Evolutionary conservation across 2,113 vertebrate species (phyloP).

Genomic region (Parus major): DNA sequence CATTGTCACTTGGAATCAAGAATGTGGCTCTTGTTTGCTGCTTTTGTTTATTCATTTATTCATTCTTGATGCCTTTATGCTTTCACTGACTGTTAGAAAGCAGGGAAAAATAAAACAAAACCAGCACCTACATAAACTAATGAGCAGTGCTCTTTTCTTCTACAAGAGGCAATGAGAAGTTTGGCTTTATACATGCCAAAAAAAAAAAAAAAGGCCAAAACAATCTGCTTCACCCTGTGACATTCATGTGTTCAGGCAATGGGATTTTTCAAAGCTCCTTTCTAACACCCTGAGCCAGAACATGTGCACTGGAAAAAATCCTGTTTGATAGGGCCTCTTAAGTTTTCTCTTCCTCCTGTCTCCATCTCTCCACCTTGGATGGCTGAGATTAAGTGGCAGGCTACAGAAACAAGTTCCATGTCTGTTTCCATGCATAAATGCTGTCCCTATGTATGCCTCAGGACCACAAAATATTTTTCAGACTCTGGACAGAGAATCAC

Average conservation of each 20-base stretch:
- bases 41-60: not conserved
- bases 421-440: not conserved
- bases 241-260: not conserved
- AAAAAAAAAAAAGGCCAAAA: not conserved
- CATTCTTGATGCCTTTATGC: not conserved
- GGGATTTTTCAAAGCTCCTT: not conserved
- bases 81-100: not conserved
- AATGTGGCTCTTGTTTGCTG: not conserved
- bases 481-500: not conserved
- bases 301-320: not conserved
- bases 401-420: not conserved
- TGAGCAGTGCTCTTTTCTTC: not conserved
- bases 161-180: not conserved
- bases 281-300: accelerated
- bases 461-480: not conserved
- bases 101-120: not conserved
- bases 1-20: not conserved
- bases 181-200: not conserved
- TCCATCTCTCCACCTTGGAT: accelerated
- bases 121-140: not conserved
- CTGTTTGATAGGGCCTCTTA: not conserved
- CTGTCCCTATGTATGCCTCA: not conserved
- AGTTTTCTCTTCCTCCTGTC: not conserved
- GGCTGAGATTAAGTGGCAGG: not conserved
- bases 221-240: not conserved